Evolutionary conservation across 53 echinoderm and acorn worm genomes (phyloP), one percentile per base, ranked within the genome.

Genomic region (Antedon mediterranea): DNA sequence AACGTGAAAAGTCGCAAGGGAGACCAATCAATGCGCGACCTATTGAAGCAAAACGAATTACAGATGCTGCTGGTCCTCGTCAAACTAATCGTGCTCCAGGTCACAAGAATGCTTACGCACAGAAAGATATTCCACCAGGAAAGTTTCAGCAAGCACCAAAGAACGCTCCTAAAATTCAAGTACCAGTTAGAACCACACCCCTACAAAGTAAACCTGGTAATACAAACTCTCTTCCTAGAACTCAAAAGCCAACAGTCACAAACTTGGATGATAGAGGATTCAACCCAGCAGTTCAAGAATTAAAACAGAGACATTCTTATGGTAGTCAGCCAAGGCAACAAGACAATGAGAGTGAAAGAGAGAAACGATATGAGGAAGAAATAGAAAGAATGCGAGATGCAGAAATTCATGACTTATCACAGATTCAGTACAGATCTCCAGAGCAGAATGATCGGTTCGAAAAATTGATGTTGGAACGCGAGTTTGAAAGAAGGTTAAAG

Each of bases 401-500:
- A 29, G 92, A 92, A 32, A 90, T 97, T 32, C 86, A 82, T 0
- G 87, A 92, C 71, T 79, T 95, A 31, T 34, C 75, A 6, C 75
- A 86, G 41, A 82, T 83, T 0, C 83, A 88, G 5, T 77, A 78
- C 33, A 81, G 84, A 43, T 81, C 75, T 71, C 82, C 86, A 43
- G 85, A 89, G 18, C 92, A 97, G 74, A 85, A 97, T 43, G 98
- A 97, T 34, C 83, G 82, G 72, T 41, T 92, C 31, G 78, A 84
- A 14, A 98, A 98, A 77, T 79, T 98, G 32, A 83, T 83, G 72
- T 82, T 93, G 81, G 98, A 98, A 71, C 81, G 84, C 30, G 86
- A 83, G 32, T 98, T 98, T 79, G 90, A 98, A 76, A 86, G 87
- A 4, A 88, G 98, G 23, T 79, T 98, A n/a, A 90, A 86, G 41